Conservation (phyloP, 2,888 invertebrate species). For the Drosophila atripex region DNA sequence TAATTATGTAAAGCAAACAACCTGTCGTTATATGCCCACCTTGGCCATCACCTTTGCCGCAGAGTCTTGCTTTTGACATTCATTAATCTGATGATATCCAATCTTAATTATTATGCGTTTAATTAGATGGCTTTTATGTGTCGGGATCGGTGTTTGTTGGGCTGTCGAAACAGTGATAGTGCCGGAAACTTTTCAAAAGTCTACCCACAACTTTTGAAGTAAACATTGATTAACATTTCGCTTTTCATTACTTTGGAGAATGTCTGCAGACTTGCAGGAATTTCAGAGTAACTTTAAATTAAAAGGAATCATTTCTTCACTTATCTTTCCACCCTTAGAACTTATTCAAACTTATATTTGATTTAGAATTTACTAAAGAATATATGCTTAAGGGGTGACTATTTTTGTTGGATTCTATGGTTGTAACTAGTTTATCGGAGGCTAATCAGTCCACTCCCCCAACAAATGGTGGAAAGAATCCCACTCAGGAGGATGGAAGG, state of each 20-base stretch:
- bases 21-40: constrained; percentile 40
- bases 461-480: constrained; percentile 57
- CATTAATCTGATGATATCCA: constrained; percentile 59
- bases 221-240: not conserved
- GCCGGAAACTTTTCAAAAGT: not conserved
- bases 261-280: not conserved
- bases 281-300: not conserved
- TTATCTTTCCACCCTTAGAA: too few relatives aligned
- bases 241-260: not conserved
- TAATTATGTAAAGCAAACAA: constrained; percentile 70
- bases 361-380: not conserved
- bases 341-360: too few relatives aligned
- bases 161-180: not conserved
- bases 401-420: not conserved
- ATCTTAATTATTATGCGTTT: constrained; percentile 42
- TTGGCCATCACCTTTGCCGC: constrained; percentile 51
- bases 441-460: constrained; percentile 64
- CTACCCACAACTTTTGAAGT: not conserved
- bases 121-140: constrained; percentile 29
- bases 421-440: constrained; percentile 51
- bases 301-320: not conserved
- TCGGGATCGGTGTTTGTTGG: not conserved
- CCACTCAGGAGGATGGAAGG: constrained; percentile 43
- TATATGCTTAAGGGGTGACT: not conserved
- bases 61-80: constrained; percentile 59